Evolutionary conservation across 2,888 invertebrate genomes (phyloP).

Genomic region (Oscheius sp.): DNA sequence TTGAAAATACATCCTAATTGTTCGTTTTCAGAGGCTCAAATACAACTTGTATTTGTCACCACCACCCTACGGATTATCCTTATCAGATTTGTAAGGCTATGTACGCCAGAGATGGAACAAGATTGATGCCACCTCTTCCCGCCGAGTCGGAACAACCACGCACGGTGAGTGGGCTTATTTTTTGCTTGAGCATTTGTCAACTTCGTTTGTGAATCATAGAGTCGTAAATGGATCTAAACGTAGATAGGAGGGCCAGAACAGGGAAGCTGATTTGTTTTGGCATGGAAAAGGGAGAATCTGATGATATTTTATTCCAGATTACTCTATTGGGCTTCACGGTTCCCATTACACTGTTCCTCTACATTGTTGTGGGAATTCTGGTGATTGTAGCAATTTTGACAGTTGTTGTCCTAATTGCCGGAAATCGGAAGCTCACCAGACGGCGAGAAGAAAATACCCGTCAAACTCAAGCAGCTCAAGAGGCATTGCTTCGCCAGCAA

Average conservation of each 20-base stretch:
- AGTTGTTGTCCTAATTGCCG: constrained; percentile 40
- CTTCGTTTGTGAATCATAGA: neutral
- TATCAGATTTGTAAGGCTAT: constrained; percentile 44
- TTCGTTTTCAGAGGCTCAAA: constrained; percentile 46
- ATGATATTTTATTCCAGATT: constrained; percentile 28
- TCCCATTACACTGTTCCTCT: constrained; percentile 36
- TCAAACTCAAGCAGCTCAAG: constrained; percentile 42
- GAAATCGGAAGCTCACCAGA: constrained; percentile 37
- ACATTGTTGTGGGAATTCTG: constrained; percentile 40
- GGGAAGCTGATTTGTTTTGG: no score
- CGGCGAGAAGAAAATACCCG: constrained; percentile 28
- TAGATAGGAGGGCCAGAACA: no score
- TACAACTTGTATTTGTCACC: constrained; percentile 63
- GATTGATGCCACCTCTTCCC: neutral
- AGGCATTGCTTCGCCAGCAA: constrained; percentile 45
- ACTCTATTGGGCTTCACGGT: constrained; percentile 36
- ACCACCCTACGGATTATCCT: constrained; percentile 54
- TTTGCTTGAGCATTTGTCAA: neutral
- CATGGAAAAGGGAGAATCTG: no score
- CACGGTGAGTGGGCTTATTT: neutral
- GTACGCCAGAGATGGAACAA: neutral
- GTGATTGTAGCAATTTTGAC: constrained; percentile 37
- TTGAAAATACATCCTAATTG: constrained; percentile 2
- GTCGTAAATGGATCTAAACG: no score
- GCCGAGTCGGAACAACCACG: neutral